Conservation (phyloP, 2,113 vertebrate species). For the Regulus satrapa region DNA sequence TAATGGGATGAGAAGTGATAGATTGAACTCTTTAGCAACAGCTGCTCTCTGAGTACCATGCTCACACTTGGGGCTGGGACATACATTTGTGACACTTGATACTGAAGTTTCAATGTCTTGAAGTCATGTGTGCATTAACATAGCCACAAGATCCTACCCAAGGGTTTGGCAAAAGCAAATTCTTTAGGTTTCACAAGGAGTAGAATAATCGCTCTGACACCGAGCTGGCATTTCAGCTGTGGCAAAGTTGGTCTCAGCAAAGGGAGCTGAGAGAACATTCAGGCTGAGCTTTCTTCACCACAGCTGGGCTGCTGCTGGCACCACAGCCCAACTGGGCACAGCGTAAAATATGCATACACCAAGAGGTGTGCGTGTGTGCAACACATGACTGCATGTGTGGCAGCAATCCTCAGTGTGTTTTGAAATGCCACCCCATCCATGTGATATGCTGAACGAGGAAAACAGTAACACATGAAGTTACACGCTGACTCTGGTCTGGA, state of each 20-base stretch:
- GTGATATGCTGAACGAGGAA: rapidly evolving
- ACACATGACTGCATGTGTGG: background rate
- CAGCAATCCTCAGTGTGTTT: rapidly evolving
- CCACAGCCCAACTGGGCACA: background rate
- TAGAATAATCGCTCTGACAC: background rate
- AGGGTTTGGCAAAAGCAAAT: background rate
- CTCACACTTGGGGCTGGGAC: background rate
- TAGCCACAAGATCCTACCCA: background rate
- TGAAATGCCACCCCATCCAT: background rate
- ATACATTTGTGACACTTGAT: background rate
- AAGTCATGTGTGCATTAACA: background rate
- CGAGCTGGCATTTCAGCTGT: background rate
- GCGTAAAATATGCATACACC: background rate
- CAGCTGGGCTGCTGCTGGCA: background rate
- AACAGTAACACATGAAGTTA: background rate
- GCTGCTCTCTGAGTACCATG: background rate
- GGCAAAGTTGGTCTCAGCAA: rapidly evolving
- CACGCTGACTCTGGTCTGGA: background rate
- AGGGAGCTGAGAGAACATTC: background rate
- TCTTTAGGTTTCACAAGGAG: background rate
- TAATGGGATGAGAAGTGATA: background rate
- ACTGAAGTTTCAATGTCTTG: background rate
- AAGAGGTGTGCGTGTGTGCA: rapidly evolving
- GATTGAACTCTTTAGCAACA: background rate
- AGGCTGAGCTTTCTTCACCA: background rate